phyloP scores from a whole-genome alignment of 2,113 vertebrate genomes.

The Actenoides lindsayi region DNA sequence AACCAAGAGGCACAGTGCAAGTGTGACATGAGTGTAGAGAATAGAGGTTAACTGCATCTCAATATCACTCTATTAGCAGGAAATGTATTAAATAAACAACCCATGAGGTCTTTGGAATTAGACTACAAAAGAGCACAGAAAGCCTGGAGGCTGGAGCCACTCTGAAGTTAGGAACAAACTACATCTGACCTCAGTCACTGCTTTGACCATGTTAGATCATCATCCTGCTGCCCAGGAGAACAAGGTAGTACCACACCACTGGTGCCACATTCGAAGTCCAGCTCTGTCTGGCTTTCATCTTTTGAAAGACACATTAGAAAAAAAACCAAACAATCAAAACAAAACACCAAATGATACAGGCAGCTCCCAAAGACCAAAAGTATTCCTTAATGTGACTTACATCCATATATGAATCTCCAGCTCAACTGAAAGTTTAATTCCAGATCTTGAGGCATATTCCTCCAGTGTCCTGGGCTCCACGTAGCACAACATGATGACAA shows the following conservation, averaged over 20 bases:
- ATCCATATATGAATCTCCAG: neutral
- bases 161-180: neutral
- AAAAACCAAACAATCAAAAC: neutral
- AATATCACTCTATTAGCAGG: neutral
- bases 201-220: neutral
- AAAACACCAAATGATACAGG: neutral
- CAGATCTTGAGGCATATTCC: neutral
- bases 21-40: neutral
- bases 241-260: rapidly evolving
- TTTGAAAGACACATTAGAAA: neutral
- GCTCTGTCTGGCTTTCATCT: no score
- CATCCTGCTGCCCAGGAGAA: neutral
- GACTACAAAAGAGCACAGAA: neutral
- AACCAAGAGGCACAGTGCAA: neutral
- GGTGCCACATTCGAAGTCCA: neutral
- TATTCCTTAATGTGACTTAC: neutral
- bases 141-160: neutral
- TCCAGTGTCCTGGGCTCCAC: neutral
- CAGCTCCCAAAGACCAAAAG: neutral
- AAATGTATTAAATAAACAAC: neutral
- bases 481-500: rapidly evolving
- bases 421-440: neutral
- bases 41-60: neutral
- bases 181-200: neutral
- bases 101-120: neutral